Evolutionary conservation across 2,888 invertebrate genomes (phyloP), one percentile per base, ranked within the genome.

Genomic region (Carabus problematicus): DNA sequence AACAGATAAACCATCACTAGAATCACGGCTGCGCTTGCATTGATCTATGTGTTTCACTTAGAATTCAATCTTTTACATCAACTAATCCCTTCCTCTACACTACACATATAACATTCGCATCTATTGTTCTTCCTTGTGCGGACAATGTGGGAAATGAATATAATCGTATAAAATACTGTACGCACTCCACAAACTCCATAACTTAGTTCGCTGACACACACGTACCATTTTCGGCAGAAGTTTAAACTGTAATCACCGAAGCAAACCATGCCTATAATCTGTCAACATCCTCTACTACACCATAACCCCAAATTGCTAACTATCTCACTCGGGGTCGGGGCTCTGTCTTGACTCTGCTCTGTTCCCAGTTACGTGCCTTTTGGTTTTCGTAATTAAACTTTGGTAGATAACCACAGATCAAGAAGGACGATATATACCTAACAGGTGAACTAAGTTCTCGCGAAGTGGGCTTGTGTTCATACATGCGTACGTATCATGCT

Each of bases 321-420:
- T 14, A 52, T 52, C 40, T 14, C 40, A 40, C 56, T 40, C 12
- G 9, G 40, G n/a, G 40, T 40, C 40, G 56, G n/a, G 39, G 29
- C 14, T 39, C 39, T 18, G 55, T 29, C 18, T 29, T 16, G 16
- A 54, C 16, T 54, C 19, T 29, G 19, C 29, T n/a, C 61, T 18
- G 29, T 61, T 16, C 12, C 42, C 18, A n/a, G 61, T 43, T 61
- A 61, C 61, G 58, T 58, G 58, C 61, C 61, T 42, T 61, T 61
- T 45, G 47, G 19, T 42, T 61, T 43, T 45, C 19, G 19, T 61
- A 61, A 61, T 61, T 61, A 61, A 47, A 61, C 47, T 61, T 61
- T 42, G 47, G 45, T 61, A 61, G 61, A 61, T 61, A 61, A 61
- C 61, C 45, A 8, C 47, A 45, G 61, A 61, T 61, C 61, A 16